Evolutionary conservation across 2,888 invertebrate species (phyloP), one percentile per base, ranked within the genome.

Genomic region (Prosapia bicincta): DNA sequence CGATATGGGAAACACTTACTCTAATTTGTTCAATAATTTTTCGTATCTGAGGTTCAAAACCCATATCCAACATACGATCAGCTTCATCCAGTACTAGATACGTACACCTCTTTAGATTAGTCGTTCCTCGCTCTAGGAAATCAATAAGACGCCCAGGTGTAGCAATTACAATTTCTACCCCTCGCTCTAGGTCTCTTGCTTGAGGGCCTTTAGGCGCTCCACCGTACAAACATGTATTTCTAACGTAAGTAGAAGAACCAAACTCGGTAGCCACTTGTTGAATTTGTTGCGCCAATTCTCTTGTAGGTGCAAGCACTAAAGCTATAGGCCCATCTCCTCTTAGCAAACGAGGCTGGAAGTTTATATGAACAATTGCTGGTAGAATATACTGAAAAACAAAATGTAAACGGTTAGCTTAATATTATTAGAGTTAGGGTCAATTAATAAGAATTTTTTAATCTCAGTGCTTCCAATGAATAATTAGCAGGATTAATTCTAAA

Each of bases 21-120:
- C 97, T 88, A 81, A 97, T 96, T 85, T 97, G 97, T 83, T 95
- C 94, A 81, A 97, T 90, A 82, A 98, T 96, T 86, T 96, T 96
- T 73, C 97, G 89, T 80, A 98, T 97, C 85, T 98, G 97, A 3
- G 97, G 97, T 85, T 98, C 97, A 85, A 98, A 98, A 78, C 98
- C 98, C 98, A 98, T 98, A 86, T 98, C 97, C 82, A 98, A 88
- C 98, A 98, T 98, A 71, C 97, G 89, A 84, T 98, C 96, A 77
- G 96, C 96, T 85, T 96, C 96, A 86, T 96, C 96, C 75, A 96
- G 85, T 0, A 96, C 95, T 79, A 96, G 85, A 83, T 97, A 98
- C 0, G 98, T 98, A 85, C 95, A 95, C 73, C 96, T 89, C 70
- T 90, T 89, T 13, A 97, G 86, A 84, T 94, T 94, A 3, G 96